Percentiles rank a stretch among this genome's conserved stretches.
phyloP scores from a whole-genome alignment of 2,797 vertebrate species.

The Tragelaphus oryx region DNA sequence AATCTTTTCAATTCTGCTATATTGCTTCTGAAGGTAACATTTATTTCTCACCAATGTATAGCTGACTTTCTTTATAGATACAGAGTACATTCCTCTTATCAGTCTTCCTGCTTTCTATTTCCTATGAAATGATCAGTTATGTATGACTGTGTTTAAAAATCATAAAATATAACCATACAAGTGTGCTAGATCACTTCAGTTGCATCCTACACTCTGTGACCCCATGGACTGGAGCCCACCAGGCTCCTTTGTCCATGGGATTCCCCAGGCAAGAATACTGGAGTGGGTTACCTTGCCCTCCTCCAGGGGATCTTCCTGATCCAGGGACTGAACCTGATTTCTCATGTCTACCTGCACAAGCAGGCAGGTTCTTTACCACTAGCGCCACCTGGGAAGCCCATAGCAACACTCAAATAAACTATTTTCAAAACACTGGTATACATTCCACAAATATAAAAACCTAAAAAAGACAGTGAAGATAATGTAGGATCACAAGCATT shows the following conservation, averaged over 20 bases:
- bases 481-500: not conserved
- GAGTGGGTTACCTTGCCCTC: not conserved
- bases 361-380: not conserved
- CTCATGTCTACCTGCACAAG: not conserved
- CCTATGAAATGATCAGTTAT: not conserved
- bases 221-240: not conserved
- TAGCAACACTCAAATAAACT: not conserved
- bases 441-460: constrained; percentile 26
- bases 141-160: not conserved
- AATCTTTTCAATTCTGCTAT: not conserved
- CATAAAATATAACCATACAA: not conserved
- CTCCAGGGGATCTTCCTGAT: not conserved
- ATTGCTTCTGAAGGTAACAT: not conserved
- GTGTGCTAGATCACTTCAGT: not conserved
- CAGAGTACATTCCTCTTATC: not conserved
- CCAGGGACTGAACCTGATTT: not conserved
- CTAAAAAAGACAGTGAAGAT: not conserved
- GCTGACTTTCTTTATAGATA: not conserved
- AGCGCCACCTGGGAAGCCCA: not conserved
- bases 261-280: not conserved
- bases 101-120: not conserved
- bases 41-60: constrained; percentile 17
- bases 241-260: not conserved
- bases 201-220: not conserved
- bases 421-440: constrained; percentile 18